Evolutionary conservation across 2,888 invertebrate genomes (phyloP), one percentile per base, ranked within the genome.

Genomic region (Chloroclystis v-ata): DNA sequence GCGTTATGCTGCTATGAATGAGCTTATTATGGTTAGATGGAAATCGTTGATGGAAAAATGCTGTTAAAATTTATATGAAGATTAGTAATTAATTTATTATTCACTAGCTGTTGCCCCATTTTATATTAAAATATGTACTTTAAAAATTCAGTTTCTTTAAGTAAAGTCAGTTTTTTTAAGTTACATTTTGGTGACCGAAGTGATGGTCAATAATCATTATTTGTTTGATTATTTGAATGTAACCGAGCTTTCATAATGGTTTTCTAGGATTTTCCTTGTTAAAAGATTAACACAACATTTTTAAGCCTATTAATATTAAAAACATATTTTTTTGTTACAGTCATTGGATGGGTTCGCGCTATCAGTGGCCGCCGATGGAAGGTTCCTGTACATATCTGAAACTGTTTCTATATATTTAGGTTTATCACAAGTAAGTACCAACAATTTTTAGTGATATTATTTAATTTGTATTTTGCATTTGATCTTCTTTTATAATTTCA

Each of bases 321-420:
- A 11, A 1, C 24, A 13, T 39, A 37, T 56, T 41, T 63, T 56
- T 57, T 83, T 79, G 79, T 89, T 90, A 61, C 91, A 97, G 97
- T 96, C 98, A 55, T 89, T 99, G 78, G 99, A 99, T 83, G 99
- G 99, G 40, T 99, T 99, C 85, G 97, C 98, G 63, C 92, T 99
- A 78, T 96, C 97, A 28, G 92, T 99, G 61, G 97, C 97, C 43
- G 95, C 96, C 60, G 98, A 98, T 85, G 98, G 98, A 59, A 92
- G 98, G 80, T 98, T 99, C 89, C 92, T 99, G 80, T 99, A 99
- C 91, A 98, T 99, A 90, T 99, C 98, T 67, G 99, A 99, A 91
- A 99, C 99, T 69, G 99, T 99, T 72, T 99, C 99, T 79, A 98
- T 99, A 86, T 99, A 99, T 91, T 92, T 99, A 86, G 99, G 99